A percentile compares a stretch with the other conserved stretches of the same genome.
Evolutionary conservation across 2,113 vertebrate species (phyloP).

Genomic region (Sapayoa aenigma): DNA sequence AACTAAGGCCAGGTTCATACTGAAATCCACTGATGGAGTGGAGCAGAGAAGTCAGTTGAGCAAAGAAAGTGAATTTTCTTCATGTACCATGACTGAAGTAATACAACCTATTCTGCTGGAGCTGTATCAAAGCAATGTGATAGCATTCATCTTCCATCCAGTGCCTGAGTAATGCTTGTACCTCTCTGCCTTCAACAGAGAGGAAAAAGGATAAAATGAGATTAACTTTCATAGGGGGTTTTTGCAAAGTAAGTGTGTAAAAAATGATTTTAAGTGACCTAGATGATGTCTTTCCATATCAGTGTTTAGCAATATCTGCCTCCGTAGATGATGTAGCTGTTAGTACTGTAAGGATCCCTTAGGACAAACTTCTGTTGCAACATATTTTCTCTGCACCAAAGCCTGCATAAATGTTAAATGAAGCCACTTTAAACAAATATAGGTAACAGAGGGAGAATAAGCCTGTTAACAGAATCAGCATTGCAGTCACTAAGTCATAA

Average conservation of each 20-base stretch:
- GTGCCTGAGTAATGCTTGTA: background rate
- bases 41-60: background rate
- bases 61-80: background rate
- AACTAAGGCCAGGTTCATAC: background rate
- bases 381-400: conserved; percentile 55
- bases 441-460: conserved; percentile 54
- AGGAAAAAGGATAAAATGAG: conserved; percentile 1
- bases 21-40: background rate
- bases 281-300: conserved; percentile 44
- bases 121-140: background rate
- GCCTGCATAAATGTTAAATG: conserved; percentile 68
- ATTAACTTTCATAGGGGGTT: background rate
- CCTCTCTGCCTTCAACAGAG: background rate
- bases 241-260: conserved; percentile 35
- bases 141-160: background rate
- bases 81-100: background rate
- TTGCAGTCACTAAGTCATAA: conserved; percentile 47
- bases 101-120: background rate
- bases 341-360: conserved; percentile 42
- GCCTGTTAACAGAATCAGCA: conserved; percentile 49
- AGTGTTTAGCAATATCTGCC: conserved; percentile 35
- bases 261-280: conserved; percentile 43
- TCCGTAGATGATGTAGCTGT: conserved; percentile 20
- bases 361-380: conserved; percentile 52
- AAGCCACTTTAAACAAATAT: conserved; percentile 64